Evolutionary conservation across 2,888 invertebrate genomes (phyloP).

Genomic region (Drosophila niveifrons): DNA sequence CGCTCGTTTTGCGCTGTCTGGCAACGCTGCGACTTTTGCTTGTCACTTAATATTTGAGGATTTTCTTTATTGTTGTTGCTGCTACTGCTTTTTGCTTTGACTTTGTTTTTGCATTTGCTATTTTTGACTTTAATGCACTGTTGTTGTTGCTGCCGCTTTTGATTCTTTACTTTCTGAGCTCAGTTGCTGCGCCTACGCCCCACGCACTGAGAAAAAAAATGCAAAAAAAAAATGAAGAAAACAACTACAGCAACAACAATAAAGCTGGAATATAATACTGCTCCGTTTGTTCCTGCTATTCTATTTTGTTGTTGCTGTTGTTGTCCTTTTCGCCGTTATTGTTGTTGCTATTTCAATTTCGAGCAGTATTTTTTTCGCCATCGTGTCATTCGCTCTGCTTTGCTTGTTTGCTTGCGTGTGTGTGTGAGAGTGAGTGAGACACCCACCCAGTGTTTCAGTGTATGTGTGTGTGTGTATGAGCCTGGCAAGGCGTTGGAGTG

Average conservation of each 20-base stretch:
- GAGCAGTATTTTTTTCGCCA: slow-evolving; percentile 26
- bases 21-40: slow-evolving; percentile 43
- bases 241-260: slow-evolving; percentile 9
- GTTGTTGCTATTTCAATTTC: slow-evolving; percentile 27
- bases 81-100: slow-evolving; percentile 4
- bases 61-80: slow-evolving; percentile 5
- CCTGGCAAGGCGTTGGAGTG: slow-evolving; percentile 12
- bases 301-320: slow-evolving; percentile 32
- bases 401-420: background rate
- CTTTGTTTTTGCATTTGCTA: background rate
- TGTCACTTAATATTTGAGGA: slow-evolving; percentile 3
- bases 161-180: background rate
- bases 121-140: too few relatives aligned
- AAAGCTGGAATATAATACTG: background rate
- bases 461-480: slow-evolving; percentile 18
- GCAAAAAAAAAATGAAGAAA: slow-evolving; percentile 6
- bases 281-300: slow-evolving; percentile 16
- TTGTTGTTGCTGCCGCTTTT: slow-evolving; percentile 4
- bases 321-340: slow-evolving; percentile 8
- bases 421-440: slow-evolving; percentile 22
- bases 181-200: slow-evolving; percentile 30
- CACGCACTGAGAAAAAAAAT: slow-evolving; percentile 17
- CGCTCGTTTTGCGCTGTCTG: slow-evolving; percentile 22
- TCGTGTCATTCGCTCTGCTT: slow-evolving; percentile 9
- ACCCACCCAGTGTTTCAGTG: slow-evolving; percentile 27